Evolutionary conservation across 1,140 invertebrate genomes (phyloP), one percentile per base, ranked within the genome.

Genomic region (Tetramorium alpestre): DNA sequence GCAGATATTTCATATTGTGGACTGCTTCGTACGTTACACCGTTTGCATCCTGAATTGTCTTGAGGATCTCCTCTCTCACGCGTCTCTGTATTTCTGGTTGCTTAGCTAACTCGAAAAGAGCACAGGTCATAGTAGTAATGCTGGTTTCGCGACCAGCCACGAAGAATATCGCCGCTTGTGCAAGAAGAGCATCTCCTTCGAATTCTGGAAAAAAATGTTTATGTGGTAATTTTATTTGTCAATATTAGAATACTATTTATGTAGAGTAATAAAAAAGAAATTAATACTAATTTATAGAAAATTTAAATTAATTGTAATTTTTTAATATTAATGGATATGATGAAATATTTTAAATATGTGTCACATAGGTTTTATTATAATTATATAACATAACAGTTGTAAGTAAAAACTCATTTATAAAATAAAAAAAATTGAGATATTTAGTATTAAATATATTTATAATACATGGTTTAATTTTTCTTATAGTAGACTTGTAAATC

Each of bases 21-120:
- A 93, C 38, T 3, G 69, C 44, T 18, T 93, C 93, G 16, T 93
- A 92, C 0, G 82, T 92, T 2, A 93, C 18, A 33, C 75, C 78
- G 2, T 90, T 58, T 3, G 93, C 62, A 2, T 75, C 70, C 11
- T 86, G 72, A 8, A 96, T 89, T n/a, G 92, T 90, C 16, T 93
- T 86, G 11, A 96, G 91, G 6, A 97, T 96, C 93, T 97, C 97
- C 69, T 96, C 89, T 38, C 95, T 94, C 0, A 97, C 49, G 82
- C 94, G 95, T 44, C 96, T 90, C 28, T 94, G 92, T 13, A 93
- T 86, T 0, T 89, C 75, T 10, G 92, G 88, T 18, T 93, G 11
- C 22, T 90, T 92, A 0, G 92, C 96, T 3, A 97, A 89, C 22
- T 94, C 92, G 64, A 94, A 95, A 0, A 95, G 81, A 0, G 93